Percentiles rank a stretch among this genome's conserved stretches.
Conservation (phyloP, 2,113 vertebrate species). For the Anser brachyrhynchus region DNA sequence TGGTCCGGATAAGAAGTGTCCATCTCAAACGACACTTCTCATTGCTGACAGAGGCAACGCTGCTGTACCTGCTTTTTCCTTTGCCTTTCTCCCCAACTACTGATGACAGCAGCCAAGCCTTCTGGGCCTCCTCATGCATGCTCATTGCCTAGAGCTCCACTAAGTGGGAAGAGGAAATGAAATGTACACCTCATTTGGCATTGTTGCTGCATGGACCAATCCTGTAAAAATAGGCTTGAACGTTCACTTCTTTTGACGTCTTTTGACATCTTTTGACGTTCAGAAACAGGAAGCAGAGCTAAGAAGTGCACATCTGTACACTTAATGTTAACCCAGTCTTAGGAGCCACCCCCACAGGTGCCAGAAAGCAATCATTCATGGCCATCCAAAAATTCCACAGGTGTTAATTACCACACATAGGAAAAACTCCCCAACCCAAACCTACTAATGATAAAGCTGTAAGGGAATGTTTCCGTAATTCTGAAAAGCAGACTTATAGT, state of each 20-base stretch:
- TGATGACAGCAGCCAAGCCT: background rate
- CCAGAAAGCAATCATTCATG: background rate
- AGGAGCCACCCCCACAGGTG: background rate
- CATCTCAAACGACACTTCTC: background rate
- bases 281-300: background rate
- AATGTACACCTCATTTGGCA: background rate
- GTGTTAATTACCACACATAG: background rate
- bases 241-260: background rate
- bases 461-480: background rate
- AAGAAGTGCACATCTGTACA: background rate
- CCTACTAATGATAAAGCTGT: background rate
- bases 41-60: background rate
- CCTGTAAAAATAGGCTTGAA: background rate
- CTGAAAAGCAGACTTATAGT: background rate
- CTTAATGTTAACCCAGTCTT: background rate
- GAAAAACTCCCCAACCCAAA: rapidly evolving
- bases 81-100: background rate
- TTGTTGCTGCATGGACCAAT: background rate
- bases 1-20: background rate
- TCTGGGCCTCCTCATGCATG: background rate
- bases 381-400: background rate
- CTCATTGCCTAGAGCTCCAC: background rate
- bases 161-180: background rate
- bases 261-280: background rate
- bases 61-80: background rate